These are phyloP conservation scores for Archocentrus centrarchus DNA, from an alignment of 2,113 vertebrate species.

Conservation along the genomic window DNA sequence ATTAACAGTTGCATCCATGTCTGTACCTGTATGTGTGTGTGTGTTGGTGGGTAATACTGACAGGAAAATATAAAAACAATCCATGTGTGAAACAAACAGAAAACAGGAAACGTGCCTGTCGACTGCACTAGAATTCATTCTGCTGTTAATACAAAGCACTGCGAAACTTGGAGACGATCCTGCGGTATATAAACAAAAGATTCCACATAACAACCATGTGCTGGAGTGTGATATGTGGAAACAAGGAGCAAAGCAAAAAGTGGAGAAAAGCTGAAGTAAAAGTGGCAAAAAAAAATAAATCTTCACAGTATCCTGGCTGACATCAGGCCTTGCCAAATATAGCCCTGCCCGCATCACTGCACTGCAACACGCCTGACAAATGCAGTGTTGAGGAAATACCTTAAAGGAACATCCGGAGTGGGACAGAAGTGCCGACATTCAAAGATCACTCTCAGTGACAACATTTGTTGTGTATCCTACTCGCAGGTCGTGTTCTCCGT, in stretches of 20 bases:
- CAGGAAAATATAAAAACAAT: conserved; percentile 44
- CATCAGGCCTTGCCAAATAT: conserved; percentile 25
- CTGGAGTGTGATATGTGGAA: background rate
- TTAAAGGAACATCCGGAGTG: conserved; percentile 36
- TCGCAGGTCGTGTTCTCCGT: conserved; percentile 29
- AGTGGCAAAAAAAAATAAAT: background rate
- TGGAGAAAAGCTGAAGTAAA: background rate
- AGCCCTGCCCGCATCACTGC: conserved; percentile 14
- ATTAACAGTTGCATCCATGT: conserved; percentile 39
- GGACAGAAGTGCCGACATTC: conserved; percentile 53
- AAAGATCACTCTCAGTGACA: conserved; percentile 57
- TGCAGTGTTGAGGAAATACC: conserved; percentile 39
- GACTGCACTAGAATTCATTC: background rate
- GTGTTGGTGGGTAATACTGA: conserved; percentile 16
- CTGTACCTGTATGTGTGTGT: background rate
- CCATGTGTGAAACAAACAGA: conserved; percentile 59
- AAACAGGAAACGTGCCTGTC: conserved; percentile 39
- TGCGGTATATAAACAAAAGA: conserved; percentile 26
- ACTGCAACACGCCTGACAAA: conserved; percentile 13
- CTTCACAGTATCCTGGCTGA: background rate
- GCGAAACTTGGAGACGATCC: background rate
- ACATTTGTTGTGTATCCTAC: conserved; percentile 52
- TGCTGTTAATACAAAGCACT: conserved; percentile 18
- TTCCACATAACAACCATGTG: conserved; percentile 5
- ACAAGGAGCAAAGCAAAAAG: conserved; percentile 3